phyloP scores from a whole-genome alignment of 2,888 invertebrate genomes.

The Coelinius sp. region DNA sequence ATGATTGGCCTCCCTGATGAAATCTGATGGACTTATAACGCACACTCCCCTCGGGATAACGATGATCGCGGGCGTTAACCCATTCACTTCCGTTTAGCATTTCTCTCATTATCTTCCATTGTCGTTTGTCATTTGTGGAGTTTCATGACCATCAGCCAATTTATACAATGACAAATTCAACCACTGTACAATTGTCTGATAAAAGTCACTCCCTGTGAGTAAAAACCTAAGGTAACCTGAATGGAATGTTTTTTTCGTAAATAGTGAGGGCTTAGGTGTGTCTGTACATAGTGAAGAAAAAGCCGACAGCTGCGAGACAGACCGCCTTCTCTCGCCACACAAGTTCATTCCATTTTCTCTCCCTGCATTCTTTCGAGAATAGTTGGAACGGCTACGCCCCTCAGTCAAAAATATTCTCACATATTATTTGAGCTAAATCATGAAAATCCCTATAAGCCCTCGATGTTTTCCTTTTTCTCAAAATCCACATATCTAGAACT shows the following conservation, averaged over 20 bases:
- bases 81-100: conserved; percentile 1
- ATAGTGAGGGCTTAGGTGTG: neutral
- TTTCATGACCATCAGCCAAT: neutral
- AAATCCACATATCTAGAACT: neutral
- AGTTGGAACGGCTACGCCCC: conserved; percentile 58
- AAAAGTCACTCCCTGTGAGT: neutral
- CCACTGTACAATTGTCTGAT: neutral
- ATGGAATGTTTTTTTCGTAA: neutral
- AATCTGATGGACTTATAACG: conserved; percentile 63
- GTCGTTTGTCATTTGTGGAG: neutral
- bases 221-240: neutral
- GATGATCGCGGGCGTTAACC: conserved; percentile 14
- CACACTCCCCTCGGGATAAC: conserved; percentile 10
- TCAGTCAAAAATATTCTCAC: conserved; percentile 63
- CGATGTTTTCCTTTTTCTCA: neutral
- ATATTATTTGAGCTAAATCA: conserved; percentile 38
- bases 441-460: conserved; percentile 8
- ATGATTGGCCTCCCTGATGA: conserved; percentile 68
- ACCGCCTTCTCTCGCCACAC: conserved; percentile 47
- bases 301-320: conserved; percentile 66
- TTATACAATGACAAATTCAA: neutral
- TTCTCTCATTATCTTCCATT: neutral
- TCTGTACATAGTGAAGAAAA: conserved; percentile 27
- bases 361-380: conserved; percentile 65
- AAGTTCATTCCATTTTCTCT: conserved; percentile 60